Evolutionary conservation across 2,113 vertebrate genomes (phyloP).

Genomic region (Sorex fumeus): DNA sequence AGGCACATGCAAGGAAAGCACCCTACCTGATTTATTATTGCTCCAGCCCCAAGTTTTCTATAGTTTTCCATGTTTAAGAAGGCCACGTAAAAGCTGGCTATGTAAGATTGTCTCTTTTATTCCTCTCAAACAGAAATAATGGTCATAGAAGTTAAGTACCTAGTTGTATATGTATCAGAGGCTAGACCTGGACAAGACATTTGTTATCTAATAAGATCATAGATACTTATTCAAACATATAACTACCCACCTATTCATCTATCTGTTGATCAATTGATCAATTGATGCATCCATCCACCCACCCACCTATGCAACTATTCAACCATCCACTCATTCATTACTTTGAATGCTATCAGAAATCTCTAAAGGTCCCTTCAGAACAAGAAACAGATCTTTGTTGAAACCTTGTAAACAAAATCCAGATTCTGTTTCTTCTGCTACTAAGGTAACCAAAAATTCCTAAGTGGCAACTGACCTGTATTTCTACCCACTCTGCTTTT

Average conservation of each 20-base stretch:
- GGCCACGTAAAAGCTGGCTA: not conserved
- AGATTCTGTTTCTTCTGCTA: conserved; percentile 27
- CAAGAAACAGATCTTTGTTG: not conserved
- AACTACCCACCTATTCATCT: not conserved
- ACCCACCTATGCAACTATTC: too few relatives aligned
- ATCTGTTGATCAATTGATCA: not conserved
- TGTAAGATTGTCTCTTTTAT: conserved; percentile 8
- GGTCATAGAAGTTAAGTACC: not conserved
- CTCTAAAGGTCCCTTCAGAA: conserved; percentile 12
- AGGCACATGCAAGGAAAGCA: too few relatives aligned
- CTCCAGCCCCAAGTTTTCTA: too few relatives aligned
- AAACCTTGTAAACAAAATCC: conserved; percentile 19
- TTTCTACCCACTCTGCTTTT: not conserved
- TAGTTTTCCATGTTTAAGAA: too few relatives aligned
- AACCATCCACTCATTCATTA: not conserved
- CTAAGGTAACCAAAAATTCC: not conserved
- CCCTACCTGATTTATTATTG: too few relatives aligned
- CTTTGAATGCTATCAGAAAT: not conserved
- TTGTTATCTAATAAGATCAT: not conserved
- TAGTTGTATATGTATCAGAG: not conserved
- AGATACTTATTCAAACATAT: not conserved
- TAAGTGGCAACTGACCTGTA: not conserved
- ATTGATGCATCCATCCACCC: not conserved
- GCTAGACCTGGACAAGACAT: not conserved
- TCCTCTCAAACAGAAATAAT: not conserved